Percentiles rank a stretch among this genome's conserved stretches.
Evolutionary conservation across 2,797 vertebrate species (phyloP).

Genomic region (Kryptolebias ocellatus): DNA sequence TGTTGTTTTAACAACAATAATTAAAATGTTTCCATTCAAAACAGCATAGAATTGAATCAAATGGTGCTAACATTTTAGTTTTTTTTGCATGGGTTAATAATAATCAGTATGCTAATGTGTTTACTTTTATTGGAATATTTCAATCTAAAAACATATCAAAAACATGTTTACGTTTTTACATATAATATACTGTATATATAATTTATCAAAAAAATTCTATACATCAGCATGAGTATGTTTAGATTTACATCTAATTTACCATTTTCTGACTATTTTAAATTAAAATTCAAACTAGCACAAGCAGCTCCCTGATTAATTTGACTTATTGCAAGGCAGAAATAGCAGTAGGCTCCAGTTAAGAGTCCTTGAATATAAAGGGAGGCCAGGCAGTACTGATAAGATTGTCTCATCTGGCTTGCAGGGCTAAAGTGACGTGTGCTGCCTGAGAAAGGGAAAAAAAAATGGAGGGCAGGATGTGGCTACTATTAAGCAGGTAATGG

Average conservation of each 20-base stretch:
- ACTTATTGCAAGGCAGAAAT: slow-evolving; percentile 67
- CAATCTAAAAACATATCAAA: too few species aligned
- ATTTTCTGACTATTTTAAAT: slow-evolving; percentile 32
- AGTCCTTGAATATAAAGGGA: slow-evolving; percentile 74
- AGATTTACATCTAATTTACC: background rate
- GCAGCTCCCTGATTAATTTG: slow-evolving; percentile 67
- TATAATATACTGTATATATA: too few species aligned
- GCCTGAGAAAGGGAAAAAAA: slow-evolving; percentile 26
- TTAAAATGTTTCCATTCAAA: too few species aligned
- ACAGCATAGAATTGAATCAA: too few species aligned
- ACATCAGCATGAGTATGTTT: background rate
- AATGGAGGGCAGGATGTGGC: slow-evolving; percentile 69
- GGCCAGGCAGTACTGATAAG: slow-evolving; percentile 71
- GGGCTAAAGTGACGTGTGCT: slow-evolving; percentile 63
- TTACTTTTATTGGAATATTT: too few species aligned
- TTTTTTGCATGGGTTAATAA: too few species aligned
- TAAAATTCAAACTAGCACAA: slow-evolving; percentile 55
- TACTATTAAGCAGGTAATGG: slow-evolving; percentile 75
- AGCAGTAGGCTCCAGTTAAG: slow-evolving; percentile 71
- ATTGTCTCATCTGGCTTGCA: slow-evolving; percentile 75
- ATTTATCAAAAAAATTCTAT: background rate
- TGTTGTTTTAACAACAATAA: too few species aligned
- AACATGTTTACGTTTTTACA: background rate
- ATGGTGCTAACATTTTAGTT: too few species aligned
- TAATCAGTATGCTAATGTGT: too few species aligned